These are phyloP conservation scores for Temnopleurus reevesii DNA, from an alignment of 53 echinoderm and acorn worm genomes.

Conservation along the genomic window DNA sequence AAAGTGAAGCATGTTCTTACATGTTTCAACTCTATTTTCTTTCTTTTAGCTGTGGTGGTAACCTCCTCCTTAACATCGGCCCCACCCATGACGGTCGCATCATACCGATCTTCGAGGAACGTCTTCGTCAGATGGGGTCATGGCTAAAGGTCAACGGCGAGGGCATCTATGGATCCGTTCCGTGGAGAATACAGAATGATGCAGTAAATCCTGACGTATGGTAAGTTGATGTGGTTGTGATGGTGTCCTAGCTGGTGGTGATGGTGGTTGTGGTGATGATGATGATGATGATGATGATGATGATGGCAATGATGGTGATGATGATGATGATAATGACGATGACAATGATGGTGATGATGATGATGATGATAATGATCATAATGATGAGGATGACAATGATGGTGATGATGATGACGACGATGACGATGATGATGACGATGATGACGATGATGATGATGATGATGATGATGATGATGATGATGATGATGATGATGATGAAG, in stretches of 20 bases:
- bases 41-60: constrained; percentile 78
- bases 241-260: too few relatives aligned
- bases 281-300: too few relatives aligned
- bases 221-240: constrained; percentile 45
- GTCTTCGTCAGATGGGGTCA: constrained; percentile 86
- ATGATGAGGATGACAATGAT: neutral
- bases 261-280: too few relatives aligned
- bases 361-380: too few relatives aligned
- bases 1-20: too few relatives aligned
- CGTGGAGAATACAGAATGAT: constrained; percentile 86
- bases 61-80: constrained; percentile 82
- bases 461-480: neutral
- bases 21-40: neutral
- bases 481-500: neutral
- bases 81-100: constrained; percentile 92
- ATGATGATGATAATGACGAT: too few relatives aligned
- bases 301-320: too few relatives aligned
- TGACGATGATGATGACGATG: neutral
- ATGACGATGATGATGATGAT: neutral
- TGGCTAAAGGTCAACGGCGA: constrained; percentile 92
- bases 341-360: too few relatives aligned
- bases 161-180: constrained; percentile 78
- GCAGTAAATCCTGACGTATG: constrained; percentile 65
- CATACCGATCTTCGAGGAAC: constrained; percentile 91
- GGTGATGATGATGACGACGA: neutral